Base-by-base conservation (phyloP, 2,113 vertebrate species). In the Aspidoscelis tigris region DNA sequence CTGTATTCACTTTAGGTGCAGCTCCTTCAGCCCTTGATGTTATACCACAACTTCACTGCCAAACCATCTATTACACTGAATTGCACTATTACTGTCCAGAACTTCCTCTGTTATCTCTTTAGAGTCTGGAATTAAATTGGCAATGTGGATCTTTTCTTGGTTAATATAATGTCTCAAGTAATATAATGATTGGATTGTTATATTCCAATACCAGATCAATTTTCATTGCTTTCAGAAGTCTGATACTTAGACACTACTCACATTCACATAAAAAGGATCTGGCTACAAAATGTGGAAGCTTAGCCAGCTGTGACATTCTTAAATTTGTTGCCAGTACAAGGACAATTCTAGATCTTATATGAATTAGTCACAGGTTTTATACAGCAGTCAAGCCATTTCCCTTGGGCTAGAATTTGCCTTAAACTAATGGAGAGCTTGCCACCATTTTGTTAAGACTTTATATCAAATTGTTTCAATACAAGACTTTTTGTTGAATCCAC, bases 371-470 rank as follows among this genome's bases (percentile, higher is more conserved):
- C 61, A 78, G 39, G 21, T 39, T 78, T 78, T 78, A 26, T 65
- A n/a, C 77, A 78, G 58, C 78, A 69, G 65, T 44, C 24, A 69
- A 26, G 68, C 26, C 24, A 22, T 43, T 69, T 79, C 21, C 22
- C 16, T 44, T 47, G 43, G 44, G 78, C 18, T 50, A 43, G 44
- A 20, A 80, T 26, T 9, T 53, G 44, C 43, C 21, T 79, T 26
- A 26, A 79, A 66, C 66, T n/a, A 79, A 79, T 79, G 24, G 41
- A 65, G 65, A 50, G 65, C 26, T 80, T 80, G 24, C 43, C 24
- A 41, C 24, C 65, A 69, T 80, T 69, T 64, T 70, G 43, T 80
- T 53, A 70, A 70, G 26, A 70, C 4, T 20, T 33, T 18, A 39
- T 47, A 80, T 26, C 44, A n/a, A 66, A 21, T 39, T 21, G 26